Percentiles rank a stretch among this genome's conserved stretches.
These are phyloP conservation scores for Emydocephalus ijimae DNA, from an alignment of 2,113 vertebrate genomes.

Conservation along the genomic window DNA sequence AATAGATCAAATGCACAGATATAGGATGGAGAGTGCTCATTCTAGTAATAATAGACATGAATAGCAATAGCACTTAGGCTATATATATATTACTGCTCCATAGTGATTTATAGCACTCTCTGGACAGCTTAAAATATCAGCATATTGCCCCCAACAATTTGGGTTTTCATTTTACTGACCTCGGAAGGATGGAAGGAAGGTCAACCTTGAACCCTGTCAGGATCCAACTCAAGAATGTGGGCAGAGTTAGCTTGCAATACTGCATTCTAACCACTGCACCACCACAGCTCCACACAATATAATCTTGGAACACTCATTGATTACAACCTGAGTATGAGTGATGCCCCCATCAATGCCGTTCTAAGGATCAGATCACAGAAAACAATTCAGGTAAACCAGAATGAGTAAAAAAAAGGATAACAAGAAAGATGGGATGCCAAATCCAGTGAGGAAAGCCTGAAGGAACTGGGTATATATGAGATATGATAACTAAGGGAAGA, in stretches of 20 bases:
- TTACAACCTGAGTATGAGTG: not conserved
- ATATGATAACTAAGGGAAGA: not conserved
- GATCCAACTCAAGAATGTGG: too few species aligned
- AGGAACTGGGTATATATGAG: not conserved
- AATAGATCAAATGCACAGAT: too few species aligned
- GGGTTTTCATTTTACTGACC: too few species aligned
- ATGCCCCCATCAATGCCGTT: not conserved
- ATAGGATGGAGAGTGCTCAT: not conserved
- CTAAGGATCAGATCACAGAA: not conserved
- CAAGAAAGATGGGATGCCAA: not conserved
- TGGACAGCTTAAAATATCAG: too few species aligned
- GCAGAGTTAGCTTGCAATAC: too few species aligned
- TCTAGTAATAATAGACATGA: not conserved
- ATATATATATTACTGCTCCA: too few species aligned
- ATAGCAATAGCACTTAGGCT: not conserved
- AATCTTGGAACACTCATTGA: not conserved
- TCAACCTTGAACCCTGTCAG: too few species aligned
- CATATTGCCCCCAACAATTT: too few species aligned
- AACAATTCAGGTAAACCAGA: not conserved
- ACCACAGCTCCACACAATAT: not conserved
- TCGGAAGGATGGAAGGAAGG: too few species aligned
- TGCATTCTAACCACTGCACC: not conserved
- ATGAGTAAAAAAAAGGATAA: not conserved
- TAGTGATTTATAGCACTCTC: too few species aligned
- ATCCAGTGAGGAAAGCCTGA: not conserved